Conservation (phyloP, 1,140 invertebrate species). For the Lysiphlebus fabarum region DNA sequence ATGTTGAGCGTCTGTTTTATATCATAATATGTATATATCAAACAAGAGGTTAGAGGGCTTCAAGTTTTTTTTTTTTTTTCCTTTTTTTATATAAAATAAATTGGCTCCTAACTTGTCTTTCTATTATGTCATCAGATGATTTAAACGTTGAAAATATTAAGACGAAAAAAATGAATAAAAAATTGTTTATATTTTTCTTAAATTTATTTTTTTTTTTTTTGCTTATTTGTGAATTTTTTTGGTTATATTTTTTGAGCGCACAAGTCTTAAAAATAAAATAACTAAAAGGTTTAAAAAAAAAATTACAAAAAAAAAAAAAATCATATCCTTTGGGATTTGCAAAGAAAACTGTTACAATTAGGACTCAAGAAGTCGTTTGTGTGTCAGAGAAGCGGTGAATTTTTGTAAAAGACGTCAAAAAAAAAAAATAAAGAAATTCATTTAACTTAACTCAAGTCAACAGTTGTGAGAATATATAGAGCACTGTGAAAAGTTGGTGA, state of each 20-base stretch:
- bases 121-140: no score
- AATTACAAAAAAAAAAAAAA: slow-evolving; percentile 11
- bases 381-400: slow-evolving; percentile 6
- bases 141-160: no score
- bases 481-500: no score
- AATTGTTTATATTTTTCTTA: no score
- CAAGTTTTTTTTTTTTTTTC: background rate
- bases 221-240: background rate
- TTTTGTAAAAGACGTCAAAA: background rate
- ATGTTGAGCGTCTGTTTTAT: slow-evolving; percentile 24
- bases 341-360: slow-evolving; percentile 17
- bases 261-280: slow-evolving; percentile 12
- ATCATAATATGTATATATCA: slow-evolving; percentile 1
- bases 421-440: background rate
- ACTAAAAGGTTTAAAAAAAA: slow-evolving; percentile 16
- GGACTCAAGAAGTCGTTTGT: slow-evolving; percentile 9
- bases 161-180: no score
- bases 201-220: slow-evolving; percentile 1
- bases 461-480: no score
- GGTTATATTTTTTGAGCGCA: background rate
- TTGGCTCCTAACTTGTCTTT: background rate
- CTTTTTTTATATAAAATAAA: background rate
- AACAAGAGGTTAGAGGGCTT: no score
- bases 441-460: background rate
- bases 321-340: slow-evolving; percentile 16